phyloP scores from a whole-genome alignment of 92 coral and sea anemone species.

The Hydrozoanthus gracilis region DNA sequence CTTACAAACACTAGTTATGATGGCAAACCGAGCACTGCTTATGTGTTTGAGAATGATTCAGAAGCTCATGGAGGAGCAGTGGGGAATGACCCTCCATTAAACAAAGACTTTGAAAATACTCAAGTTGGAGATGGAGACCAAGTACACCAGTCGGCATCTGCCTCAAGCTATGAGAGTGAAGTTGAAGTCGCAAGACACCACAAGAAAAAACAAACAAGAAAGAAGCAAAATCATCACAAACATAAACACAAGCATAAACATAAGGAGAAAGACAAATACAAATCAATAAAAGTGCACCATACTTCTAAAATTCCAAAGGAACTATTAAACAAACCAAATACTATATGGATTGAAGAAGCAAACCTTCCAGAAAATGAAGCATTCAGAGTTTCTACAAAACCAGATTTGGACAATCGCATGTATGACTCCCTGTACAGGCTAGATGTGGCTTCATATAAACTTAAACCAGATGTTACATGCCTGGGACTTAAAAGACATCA shows the following conservation, averaged over 20 bases:
- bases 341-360: slow-evolving; percentile 93
- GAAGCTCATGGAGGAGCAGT: slow-evolving; percentile 14
- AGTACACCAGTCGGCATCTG: neutral
- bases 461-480: slow-evolving; percentile 70
- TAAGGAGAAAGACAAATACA: slow-evolving; percentile 41
- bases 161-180: slow-evolving; percentile 33
- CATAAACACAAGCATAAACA: slow-evolving; percentile 74
- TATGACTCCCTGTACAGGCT: slow-evolving; percentile 86
- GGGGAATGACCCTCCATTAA: neutral
- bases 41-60: neutral
- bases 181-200: neutral
- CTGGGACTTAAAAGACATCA: slow-evolving; percentile 79
- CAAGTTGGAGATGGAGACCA: neutral
- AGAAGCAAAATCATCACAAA: slow-evolving; percentile 70
- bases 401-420: slow-evolving; percentile 81
- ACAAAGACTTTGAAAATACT: neutral
- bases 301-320: slow-evolving; percentile 45
- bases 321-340: slow-evolving; percentile 73
- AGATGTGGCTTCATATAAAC: slow-evolving; percentile 85
- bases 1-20: slow-evolving; percentile 72
- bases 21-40: neutral
- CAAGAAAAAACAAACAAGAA: slow-evolving; percentile 48
- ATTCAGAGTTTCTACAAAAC: slow-evolving; percentile 80
- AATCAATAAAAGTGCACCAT: neutral
- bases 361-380: slow-evolving; percentile 80